Base-by-base conservation (phyloP, 2,797 vertebrate species). In the Cyclopterus lumpus region DNA sequence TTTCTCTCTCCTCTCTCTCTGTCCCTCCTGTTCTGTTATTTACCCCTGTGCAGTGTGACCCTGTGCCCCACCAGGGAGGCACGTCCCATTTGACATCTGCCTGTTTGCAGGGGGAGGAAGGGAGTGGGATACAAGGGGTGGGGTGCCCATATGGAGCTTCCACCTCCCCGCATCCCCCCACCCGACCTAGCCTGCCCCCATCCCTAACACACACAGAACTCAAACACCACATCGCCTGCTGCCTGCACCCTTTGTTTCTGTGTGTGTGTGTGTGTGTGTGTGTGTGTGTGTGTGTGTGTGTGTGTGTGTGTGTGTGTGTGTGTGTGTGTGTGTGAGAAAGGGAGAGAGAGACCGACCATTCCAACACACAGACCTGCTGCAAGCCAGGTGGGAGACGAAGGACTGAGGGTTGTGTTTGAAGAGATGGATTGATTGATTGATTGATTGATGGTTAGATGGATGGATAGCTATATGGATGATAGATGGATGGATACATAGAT, bases 31-130 rank as follows among this genome's bases (percentile, higher is more conserved):
- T 89, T 93, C 88, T 89, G 94, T 92, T 94, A 93, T 95, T 94
- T 93, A 90, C 87, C 89, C 87, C 90, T 83, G 83, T 90, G 89
- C 85, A 73, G 84, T 80, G 88, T 95, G 94, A 95, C 95, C 94
- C 91, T 92, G 85, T 93, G 93, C 90, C 93, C 92, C 84, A 75
- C 72, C 77, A 75, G 88, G 88, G 91, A 88, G 90, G 87, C 85
- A 91, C 80, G 83, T 93, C 92, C 91, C 89, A 94, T 95, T 91
- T 95, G 94, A 94, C 95, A 95, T 95, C 94, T 95, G 94, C 94
- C 93, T 93, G 91, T 93, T 92, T 94, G 90, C 71, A 70, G 79
- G 80, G 80, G 80, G 84, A 62, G 24, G 71, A 38, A 7, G 44
- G 61, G 60, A 57, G 28, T n/a, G 65, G 66, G 71, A 6, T 55